phyloP scores from a whole-genome alignment of 2,113 vertebrate species.

The Uria aalge region DNA sequence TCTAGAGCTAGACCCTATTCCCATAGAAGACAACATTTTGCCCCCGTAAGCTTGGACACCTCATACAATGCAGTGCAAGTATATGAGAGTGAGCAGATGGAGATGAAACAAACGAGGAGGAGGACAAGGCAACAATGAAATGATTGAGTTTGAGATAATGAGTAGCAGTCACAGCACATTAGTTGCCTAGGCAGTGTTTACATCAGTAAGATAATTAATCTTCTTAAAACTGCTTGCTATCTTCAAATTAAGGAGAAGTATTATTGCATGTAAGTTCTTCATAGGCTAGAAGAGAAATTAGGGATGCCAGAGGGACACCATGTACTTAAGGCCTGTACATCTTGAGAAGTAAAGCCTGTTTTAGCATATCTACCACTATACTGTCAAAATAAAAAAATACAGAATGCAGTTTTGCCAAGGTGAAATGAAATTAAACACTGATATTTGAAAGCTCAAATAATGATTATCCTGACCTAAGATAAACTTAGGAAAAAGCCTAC shows the following conservation, averaged over 20 bases:
- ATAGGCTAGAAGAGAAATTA: not conserved
- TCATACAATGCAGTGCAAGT: not conserved
- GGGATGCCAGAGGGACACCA: not conserved
- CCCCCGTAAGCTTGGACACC: not conserved
- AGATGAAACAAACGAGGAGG: constrained; percentile 9
- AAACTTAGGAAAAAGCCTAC: not conserved
- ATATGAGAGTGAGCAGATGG: not conserved
- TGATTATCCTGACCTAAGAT: not conserved
- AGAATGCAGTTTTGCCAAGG: not conserved
- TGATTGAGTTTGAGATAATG: not conserved
- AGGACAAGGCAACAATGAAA: not conserved
- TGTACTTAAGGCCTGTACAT: not conserved
- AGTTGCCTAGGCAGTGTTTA: constrained; percentile 28
- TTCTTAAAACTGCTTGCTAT: not conserved
- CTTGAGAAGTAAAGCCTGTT: not conserved
- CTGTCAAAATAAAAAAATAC: not conserved
- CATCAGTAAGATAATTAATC: constrained; percentile 23
- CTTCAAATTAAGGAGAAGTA: not conserved
- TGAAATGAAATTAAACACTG: not conserved
- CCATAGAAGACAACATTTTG: not conserved
- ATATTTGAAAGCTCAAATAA: not conserved
- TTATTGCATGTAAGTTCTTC: not conserved
- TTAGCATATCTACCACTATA: not conserved
- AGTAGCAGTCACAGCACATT: not conserved
- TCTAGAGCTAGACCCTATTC: not conserved